Base-by-base conservation (phyloP, 92 coral and sea anemone genomes). In the Actinostola sp. region DNA sequence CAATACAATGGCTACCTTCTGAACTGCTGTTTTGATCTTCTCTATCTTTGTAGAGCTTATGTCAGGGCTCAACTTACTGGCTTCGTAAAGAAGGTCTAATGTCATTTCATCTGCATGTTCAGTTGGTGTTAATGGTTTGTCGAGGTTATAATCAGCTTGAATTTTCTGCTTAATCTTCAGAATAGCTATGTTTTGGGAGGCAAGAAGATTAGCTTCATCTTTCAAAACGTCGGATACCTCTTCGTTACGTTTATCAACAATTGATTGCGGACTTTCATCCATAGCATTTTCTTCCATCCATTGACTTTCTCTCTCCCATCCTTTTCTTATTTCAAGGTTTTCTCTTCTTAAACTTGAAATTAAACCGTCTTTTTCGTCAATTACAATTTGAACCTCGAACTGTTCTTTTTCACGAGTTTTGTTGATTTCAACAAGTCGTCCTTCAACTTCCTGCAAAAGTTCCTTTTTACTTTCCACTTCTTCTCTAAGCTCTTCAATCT, bases 261-360 rank as follows among this genome's bases (percentile, higher is more conserved):
- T 1, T 52, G 56, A 20, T 17, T 27, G 58, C 28, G 61, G 29
- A 8, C 62, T 32, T 33, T 58, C 38, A 11, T 66, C 61, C 58
- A 64, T 31, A 17, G 26, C 33, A 52, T 64, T 63, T 28, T 75
- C 81, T 44, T 75, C 81, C 81, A 75, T 75, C 81, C 73, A 75
- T 30, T 77, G 58, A 34, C 71, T 54, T 33, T 84, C 80, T 30
- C 63, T 70, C 49, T 84, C 79, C 71, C 73, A 77, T 77, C 54
- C 54, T 45, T 61, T 70, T 65, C 70, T 72, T 1, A 78, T 59
- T 27, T 71, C 89, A 21, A 72, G 46, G 27, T 77, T 62, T 58
- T 84, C 89, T 17, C 70, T 67, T 43, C 71, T 72, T 32, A 84
- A 56, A 33, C 75, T 66, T 39, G 49, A 58, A 27, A 84, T 63